phyloP scores from a whole-genome alignment of 1,140 invertebrate species.

The Drosophila grimshawi region DNA sequence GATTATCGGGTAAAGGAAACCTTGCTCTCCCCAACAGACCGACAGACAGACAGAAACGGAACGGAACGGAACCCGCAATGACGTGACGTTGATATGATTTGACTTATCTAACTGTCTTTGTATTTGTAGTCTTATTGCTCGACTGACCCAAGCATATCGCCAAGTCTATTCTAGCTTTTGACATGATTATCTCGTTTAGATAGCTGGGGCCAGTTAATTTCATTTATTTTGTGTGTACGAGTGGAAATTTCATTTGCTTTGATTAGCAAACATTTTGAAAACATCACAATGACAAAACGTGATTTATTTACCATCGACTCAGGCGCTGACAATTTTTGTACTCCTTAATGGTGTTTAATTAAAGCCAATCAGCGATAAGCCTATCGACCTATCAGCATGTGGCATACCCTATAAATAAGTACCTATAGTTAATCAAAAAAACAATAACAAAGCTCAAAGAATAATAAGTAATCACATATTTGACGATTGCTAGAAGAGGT shows the following conservation, averaged over 20 bases:
- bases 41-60: constrained; percentile 1
- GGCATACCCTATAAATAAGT: constrained; percentile 49
- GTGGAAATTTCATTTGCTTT: constrained; percentile 44
- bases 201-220: constrained; percentile 65
- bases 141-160: constrained; percentile 44
- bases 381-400: constrained; percentile 69
- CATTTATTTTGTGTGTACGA: constrained; percentile 61
- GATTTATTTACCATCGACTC: constrained; percentile 65
- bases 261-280: constrained; percentile 55
- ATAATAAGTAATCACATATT: constrained; percentile 22
- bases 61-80: constrained; percentile 17
- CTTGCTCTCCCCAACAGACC: not conserved
- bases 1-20: constrained; percentile 18
- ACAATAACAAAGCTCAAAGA: not conserved
- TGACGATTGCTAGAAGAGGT: not conserved
- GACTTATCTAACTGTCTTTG: constrained; percentile 9
- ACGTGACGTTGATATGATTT: constrained; percentile 34
- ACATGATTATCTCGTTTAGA: constrained; percentile 69
- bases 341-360: constrained; percentile 81
- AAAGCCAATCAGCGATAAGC: constrained; percentile 77
- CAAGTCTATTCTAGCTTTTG: constrained; percentile 43
- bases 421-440: constrained; percentile 60
- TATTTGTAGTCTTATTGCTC: constrained; percentile 8
- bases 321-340: constrained; percentile 69
- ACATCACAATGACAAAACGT: constrained; percentile 76